Conservation (phyloP, 2,888 invertebrate species). For the Leptinotarsa juncta region DNA sequence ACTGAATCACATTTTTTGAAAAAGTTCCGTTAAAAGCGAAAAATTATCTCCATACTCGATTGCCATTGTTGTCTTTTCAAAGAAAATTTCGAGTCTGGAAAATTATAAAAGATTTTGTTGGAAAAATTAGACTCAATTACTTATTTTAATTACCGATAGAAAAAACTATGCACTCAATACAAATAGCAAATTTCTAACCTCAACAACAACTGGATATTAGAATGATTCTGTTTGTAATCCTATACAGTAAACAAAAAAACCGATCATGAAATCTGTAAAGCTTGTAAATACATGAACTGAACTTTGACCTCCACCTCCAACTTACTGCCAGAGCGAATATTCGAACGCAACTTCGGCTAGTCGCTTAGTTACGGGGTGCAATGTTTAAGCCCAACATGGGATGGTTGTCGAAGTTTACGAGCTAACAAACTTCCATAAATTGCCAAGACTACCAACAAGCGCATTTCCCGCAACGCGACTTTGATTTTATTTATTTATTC, state of each 20-base stretch:
- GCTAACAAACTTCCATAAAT: constrained; percentile 64
- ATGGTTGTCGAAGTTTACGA: constrained; percentile 63
- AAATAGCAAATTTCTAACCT: not conserved
- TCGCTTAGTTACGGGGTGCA: constrained; percentile 63
- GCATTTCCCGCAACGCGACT: constrained; percentile 53
- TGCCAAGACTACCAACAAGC: constrained; percentile 55
- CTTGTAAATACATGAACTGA: not conserved
- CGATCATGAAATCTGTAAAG: too few species aligned
- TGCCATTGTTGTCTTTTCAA: too few species aligned
- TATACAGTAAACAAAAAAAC: too few species aligned
- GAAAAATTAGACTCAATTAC: too few species aligned
- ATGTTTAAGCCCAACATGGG: constrained; percentile 62
- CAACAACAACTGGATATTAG: not conserved
- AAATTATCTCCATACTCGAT: too few species aligned
- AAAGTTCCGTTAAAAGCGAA: too few species aligned
- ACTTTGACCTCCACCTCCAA: not conserved
- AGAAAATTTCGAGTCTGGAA: too few species aligned
- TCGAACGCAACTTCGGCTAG: constrained; percentile 39
- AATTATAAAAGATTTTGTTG: too few species aligned
- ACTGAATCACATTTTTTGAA: too few species aligned
- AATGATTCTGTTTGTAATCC: too few species aligned
- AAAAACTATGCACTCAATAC: too few species aligned
- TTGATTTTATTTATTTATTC: constrained; percentile 62
- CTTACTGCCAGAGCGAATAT: not conserved
- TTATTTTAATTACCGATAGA: too few species aligned